Evolutionary conservation across 1,140 invertebrate genomes (phyloP).

Genomic region (Orius laevigatus): DNA sequence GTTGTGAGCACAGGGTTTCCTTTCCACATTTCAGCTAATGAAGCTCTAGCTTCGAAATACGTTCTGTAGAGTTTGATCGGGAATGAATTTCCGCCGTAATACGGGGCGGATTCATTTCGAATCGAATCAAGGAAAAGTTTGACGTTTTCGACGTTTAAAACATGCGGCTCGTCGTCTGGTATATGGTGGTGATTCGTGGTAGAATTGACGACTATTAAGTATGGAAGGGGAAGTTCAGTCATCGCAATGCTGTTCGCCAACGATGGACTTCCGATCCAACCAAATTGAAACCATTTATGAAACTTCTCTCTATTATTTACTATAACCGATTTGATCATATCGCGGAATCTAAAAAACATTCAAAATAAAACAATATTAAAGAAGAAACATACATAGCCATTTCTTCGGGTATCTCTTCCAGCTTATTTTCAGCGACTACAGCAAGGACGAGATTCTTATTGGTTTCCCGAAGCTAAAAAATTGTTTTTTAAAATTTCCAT

Average conservation of each 20-base stretch:
- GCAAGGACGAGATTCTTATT: conserved; percentile 73
- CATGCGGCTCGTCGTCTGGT: conserved; percentile 63
- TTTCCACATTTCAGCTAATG: conserved; percentile 67
- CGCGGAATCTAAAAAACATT: conserved; percentile 39
- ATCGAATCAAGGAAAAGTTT: conserved; percentile 60
- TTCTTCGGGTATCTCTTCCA: conserved; percentile 59
- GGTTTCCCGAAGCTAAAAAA: conserved; percentile 66
- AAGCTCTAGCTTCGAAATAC: conserved; percentile 58
- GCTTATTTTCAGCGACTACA: conserved; percentile 73
- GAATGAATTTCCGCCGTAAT: conserved; percentile 65
- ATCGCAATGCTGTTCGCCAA: conserved; percentile 84
- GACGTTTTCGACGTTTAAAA: conserved; percentile 49
- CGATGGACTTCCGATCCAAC: conserved; percentile 68
- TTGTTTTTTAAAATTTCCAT: conserved; percentile 20
- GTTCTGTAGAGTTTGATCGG: conserved; percentile 52
- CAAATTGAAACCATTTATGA: conserved; percentile 77
- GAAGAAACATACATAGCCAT: conserved; percentile 45
- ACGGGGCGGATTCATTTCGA: conserved; percentile 52
- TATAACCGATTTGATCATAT: conserved; percentile 72
- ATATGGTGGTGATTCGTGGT: conserved; percentile 80
- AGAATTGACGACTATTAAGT: conserved; percentile 77
- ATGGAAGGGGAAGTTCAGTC: conserved; percentile 62
- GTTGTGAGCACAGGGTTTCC: conserved; percentile 79
- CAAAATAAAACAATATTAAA: not conserved
- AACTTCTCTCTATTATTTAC: conserved; percentile 57